A percentile compares a stretch with the other conserved stretches of the same genome.
These are phyloP conservation scores for Drosophila paracracens DNA, from an alignment of 2,888 invertebrate genomes.

Conservation along the genomic window DNA sequence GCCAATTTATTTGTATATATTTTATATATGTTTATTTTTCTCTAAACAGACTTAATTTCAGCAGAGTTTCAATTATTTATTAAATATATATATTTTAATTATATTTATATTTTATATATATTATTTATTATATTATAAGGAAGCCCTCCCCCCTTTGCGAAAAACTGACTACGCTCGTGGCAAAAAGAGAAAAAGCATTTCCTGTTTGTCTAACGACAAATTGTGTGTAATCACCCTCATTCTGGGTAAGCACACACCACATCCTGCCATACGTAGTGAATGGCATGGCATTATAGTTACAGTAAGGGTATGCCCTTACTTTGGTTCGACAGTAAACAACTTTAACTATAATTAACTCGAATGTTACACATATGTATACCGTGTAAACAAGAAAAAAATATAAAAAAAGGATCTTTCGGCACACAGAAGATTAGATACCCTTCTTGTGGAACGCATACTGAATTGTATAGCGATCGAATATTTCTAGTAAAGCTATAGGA, in stretches of 20 bases:
- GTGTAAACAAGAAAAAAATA: neutral
- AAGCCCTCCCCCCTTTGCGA: neutral
- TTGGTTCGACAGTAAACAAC: slow-evolving; percentile 5
- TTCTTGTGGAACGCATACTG: neutral
- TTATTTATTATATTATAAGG: neutral
- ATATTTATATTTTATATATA: neutral
- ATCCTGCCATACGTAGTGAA: neutral
- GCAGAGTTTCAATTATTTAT: neutral
- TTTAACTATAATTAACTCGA: neutral
- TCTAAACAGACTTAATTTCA: neutral
- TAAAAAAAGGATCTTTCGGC: neutral
- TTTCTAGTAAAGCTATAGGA: neutral
- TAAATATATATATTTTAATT: too few species aligned
- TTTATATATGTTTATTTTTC: neutral
- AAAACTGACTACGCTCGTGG: neutral
- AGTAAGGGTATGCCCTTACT: neutral
- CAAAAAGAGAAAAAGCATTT: neutral
- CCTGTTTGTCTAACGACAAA: neutral
- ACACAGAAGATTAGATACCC: neutral
- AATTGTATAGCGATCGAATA: neutral
- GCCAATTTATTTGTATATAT: neutral
- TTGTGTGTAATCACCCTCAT: neutral
- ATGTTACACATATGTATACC: neutral
- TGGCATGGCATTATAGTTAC: neutral
- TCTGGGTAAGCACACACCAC: neutral